Evolutionary conservation across 1,140 invertebrate species (phyloP).

Genomic region (Carposina sasakii): DNA sequence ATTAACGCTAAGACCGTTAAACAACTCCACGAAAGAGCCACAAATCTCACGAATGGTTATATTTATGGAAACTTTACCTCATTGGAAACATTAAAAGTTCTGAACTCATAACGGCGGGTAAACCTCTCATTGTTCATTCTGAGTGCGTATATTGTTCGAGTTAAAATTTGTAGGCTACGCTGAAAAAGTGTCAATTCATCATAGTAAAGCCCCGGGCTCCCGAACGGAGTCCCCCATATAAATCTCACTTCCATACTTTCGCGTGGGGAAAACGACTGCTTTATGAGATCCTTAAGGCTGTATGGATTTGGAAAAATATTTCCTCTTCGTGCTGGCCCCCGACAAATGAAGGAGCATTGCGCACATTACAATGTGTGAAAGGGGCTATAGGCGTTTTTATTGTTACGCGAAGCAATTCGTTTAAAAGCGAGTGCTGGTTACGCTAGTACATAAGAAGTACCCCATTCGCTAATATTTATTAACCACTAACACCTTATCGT

Average conservation of each 20-base stretch:
- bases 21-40: conserved; percentile 45
- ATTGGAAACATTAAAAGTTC: conserved; percentile 67
- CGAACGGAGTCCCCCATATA: conserved; percentile 67
- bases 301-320: conserved; percentile 74
- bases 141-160: conserved; percentile 59
- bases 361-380: conserved; percentile 67
- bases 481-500: conserved; percentile 34
- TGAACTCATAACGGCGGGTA: conserved; percentile 48
- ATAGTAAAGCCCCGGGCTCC: conserved; percentile 63
- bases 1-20: conserved; percentile 42
- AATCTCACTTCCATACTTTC: conserved; percentile 73
- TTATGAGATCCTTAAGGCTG: conserved; percentile 74
- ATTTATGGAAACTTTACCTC: conserved; percentile 56
- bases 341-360: conserved; percentile 67
- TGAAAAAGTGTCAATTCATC: conserved; percentile 72
- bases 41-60: conserved; percentile 56
- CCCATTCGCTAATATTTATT: conserved; percentile 69
- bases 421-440: conserved; percentile 64
- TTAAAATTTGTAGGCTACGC: conserved; percentile 64
- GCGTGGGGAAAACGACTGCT: conserved; percentile 70
- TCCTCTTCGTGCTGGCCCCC: conserved; percentile 64
- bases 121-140: conserved; percentile 65
- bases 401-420: conserved; percentile 69
- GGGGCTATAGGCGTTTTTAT: conserved; percentile 63
- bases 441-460: conserved; percentile 55